Base-by-base conservation (phyloP, 2,888 invertebrate genomes). In the Campoplex nolae region DNA sequence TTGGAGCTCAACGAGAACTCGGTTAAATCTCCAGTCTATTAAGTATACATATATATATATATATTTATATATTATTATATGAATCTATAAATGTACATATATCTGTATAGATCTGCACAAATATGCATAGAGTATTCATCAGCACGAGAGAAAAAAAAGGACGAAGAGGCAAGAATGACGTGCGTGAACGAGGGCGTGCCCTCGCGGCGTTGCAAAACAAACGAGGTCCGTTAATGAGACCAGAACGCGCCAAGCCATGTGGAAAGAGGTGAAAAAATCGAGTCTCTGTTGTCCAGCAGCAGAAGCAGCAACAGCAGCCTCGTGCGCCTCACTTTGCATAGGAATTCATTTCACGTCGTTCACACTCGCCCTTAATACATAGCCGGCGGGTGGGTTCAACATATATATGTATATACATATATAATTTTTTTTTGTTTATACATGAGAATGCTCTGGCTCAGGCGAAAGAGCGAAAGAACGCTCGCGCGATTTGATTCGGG, bases 321-420 rank as follows among this genome's bases (percentile, higher is more conserved):
- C 79, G 76, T 86, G 73, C 87, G 74, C 80, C 79, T 80, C 87
- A 89, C 91, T 91, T 92, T 92, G 91, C 92, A 92, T 91, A 91
- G 91, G 90, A 91, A 92, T 92, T 92, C 92, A 91, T 91, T 92
- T 91, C 90, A 90, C 91, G 91, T 92, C 91, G 89, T 91, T 91
- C 91, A 89, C 85, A 89, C 88, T 85, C 84, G 83, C 86, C 84
- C 85, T 86, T 88, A 89, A 85, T 88, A 87, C 83, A 87, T 86
- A 87, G 79, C 86, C 87, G 84, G 73, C 80, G 84, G 86, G 76
- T 80, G 68, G 78, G 68, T 75, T 79, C 70, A 32, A 13, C 18
- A 67, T 45, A 78, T 62, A 65, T 38, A 62, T 16, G 48, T 9
- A 54, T 45, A 16, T 18, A 51, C 3, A 3, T 68, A 32, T n/a